These are phyloP conservation scores for Sepiola atlantica DNA, from an alignment of 2,888 invertebrate genomes.

Conservation along the genomic window DNA sequence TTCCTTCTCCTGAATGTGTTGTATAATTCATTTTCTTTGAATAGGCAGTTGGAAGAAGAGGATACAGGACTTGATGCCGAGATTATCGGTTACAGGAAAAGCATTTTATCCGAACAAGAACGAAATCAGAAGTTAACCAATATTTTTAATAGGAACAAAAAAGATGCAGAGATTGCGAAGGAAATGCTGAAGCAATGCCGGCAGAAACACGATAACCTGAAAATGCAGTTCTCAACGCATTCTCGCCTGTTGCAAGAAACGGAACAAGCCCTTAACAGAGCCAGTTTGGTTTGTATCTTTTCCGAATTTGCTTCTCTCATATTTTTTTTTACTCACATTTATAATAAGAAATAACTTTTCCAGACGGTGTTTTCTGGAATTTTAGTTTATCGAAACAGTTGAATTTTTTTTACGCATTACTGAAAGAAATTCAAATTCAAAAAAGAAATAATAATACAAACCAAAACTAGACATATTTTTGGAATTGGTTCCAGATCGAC, in stretches of 20 bases:
- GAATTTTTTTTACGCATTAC: no score
- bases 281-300: slow-evolving; percentile 66
- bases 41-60: slow-evolving; percentile 72
- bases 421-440: no score
- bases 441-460: no score
- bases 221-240: slow-evolving; percentile 73
- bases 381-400: no score
- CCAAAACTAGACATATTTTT: no score
- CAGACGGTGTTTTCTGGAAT: no score
- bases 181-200: slow-evolving; percentile 69
- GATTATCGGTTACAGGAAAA: slow-evolving; percentile 73
- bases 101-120: slow-evolving; percentile 73
- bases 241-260: slow-evolving; percentile 74
- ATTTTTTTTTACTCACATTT: neutral
- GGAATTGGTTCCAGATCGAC: no score
- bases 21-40: slow-evolving; percentile 46
- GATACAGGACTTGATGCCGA: slow-evolving; percentile 73
- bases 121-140: slow-evolving; percentile 74
- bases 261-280: slow-evolving; percentile 71
- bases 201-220: slow-evolving; percentile 72
- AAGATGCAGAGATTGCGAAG: slow-evolving; percentile 72
- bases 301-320: neutral
- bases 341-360: no score
- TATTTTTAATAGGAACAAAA: slow-evolving; percentile 72
- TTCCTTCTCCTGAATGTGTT: no score